Conservation (phyloP, 1,140 invertebrate genomes). For the Amphibalanus amphitrite region DNA sequence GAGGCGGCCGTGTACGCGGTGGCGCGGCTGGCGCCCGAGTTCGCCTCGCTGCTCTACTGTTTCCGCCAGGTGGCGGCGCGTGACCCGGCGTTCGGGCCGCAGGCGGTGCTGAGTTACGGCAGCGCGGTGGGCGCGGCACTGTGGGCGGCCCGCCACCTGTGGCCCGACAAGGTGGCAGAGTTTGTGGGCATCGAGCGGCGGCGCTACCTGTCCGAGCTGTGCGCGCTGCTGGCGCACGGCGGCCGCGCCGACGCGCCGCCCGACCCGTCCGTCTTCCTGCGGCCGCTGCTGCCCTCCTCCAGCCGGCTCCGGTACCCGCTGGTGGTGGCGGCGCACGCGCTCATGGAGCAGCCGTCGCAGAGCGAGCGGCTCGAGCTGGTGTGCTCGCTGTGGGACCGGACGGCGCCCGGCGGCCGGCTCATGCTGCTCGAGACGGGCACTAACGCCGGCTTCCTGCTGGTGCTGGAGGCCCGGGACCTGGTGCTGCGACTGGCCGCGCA, state of each 20-base stretch:
- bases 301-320: slow-evolving; percentile 53
- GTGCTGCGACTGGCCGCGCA: slow-evolving; percentile 19
- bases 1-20: slow-evolving; percentile 40
- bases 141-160: too few relatives aligned
- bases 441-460: slow-evolving; percentile 46
- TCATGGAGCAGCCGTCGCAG: background rate
- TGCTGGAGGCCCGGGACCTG: slow-evolving; percentile 29
- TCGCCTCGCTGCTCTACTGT: slow-evolving; percentile 47
- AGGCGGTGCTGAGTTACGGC: too few relatives aligned
- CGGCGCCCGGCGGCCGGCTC: slow-evolving; percentile 44
- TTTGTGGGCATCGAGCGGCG: slow-evolving; percentile 38
- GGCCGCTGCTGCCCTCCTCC: slow-evolving; percentile 61
- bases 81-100: too few relatives aligned
- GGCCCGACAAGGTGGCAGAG: too few relatives aligned
- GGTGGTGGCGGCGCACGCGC: slow-evolving; percentile 53
- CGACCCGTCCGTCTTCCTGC: slow-evolving; percentile 42
- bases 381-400: too few relatives aligned
- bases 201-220: slow-evolving; percentile 85
- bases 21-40: slow-evolving; percentile 47
- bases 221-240: slow-evolving; percentile 60
- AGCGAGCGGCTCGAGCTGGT: too few relatives aligned
- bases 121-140: too few relatives aligned
- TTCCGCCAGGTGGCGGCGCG: slow-evolving; percentile 41
- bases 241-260: slow-evolving; percentile 22
- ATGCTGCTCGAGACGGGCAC: slow-evolving; percentile 70